phyloP scores from a whole-genome alignment of 2,797 vertebrate genomes.

The Cyprinodon diabolis region DNA sequence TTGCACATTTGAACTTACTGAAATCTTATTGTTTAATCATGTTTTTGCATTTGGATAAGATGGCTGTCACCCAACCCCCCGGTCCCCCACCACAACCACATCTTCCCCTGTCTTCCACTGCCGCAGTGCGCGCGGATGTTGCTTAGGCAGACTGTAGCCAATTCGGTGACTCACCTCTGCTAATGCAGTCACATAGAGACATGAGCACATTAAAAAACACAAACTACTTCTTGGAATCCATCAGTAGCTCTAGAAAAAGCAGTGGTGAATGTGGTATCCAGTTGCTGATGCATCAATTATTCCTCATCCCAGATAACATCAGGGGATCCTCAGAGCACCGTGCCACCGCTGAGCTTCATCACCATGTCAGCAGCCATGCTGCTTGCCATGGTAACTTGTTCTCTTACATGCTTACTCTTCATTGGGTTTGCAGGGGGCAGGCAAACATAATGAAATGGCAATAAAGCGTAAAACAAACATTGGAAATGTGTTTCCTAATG shows the following conservation, averaged over 20 bases:
- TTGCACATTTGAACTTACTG: not conserved
- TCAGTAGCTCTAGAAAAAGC: slow-evolving; percentile 25
- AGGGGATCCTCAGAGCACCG: slow-evolving; percentile 52
- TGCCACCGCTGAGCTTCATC: slow-evolving; percentile 51
- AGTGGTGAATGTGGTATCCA: slow-evolving; percentile 60
- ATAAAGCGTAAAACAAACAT: slow-evolving; percentile 12
- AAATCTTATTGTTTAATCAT: slow-evolving; percentile 3
- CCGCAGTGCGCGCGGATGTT: slow-evolving; percentile 65
- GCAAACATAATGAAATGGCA: slow-evolving; percentile 23
- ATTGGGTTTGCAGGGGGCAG: slow-evolving; percentile 19
- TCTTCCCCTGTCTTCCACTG: slow-evolving; percentile 53
- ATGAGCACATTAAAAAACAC: slow-evolving; percentile 14
- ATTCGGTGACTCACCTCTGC: slow-evolving; percentile 72
- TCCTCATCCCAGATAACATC: slow-evolving; percentile 64
- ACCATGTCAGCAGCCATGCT: slow-evolving; percentile 45
- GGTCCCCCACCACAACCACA: slow-evolving; percentile 29
- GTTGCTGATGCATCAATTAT: slow-evolving; percentile 77
- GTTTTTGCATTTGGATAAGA: slow-evolving; percentile 19
- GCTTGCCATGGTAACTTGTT: slow-evolving; percentile 67
- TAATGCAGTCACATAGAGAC: slow-evolving; percentile 33
- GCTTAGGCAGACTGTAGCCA: slow-evolving; percentile 53
- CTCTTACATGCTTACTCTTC: slow-evolving; percentile 48
- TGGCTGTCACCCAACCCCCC: slow-evolving; percentile 34
- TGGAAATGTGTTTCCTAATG: slow-evolving; percentile 6
- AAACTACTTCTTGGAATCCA: slow-evolving; percentile 31